Conservation (phyloP, 2,888 invertebrate genomes). For the Adelphocoris suturalis region DNA sequence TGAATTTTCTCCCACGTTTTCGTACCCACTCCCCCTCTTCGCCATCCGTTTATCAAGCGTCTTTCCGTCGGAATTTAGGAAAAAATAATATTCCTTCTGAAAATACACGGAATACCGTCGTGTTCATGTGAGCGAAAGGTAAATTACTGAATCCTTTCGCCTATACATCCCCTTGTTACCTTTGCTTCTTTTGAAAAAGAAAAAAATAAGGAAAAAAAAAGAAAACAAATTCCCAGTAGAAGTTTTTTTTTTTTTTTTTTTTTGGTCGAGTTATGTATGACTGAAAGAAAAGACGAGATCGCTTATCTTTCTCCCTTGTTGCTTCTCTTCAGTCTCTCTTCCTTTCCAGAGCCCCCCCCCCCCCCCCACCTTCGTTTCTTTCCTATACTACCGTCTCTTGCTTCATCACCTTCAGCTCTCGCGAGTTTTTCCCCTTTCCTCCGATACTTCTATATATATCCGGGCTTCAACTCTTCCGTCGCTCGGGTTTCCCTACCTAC, state of each 20-base stretch:
- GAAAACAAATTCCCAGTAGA: neutral
- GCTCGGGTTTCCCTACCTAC: neutral
- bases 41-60: too few species aligned
- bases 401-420: neutral
- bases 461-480: neutral
- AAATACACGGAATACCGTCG: too few species aligned
- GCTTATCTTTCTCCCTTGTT: neutral
- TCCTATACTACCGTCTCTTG: neutral
- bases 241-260: neutral
- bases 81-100: too few species aligned
- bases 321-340: neutral
- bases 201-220: neutral
- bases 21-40: too few species aligned
- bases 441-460: neutral
- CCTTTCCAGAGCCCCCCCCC: neutral
- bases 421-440: neutral
- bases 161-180: neutral
- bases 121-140: neutral
- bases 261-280: neutral
- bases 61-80: too few species aligned
- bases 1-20: too few species aligned
- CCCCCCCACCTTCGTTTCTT: neutral
- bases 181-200: neutral
- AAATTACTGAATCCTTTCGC: constrained; percentile 2
- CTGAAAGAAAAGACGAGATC: constrained; percentile 36